Evolutionary conservation across 37 sponge, comb jelly and placozoan genomes (phyloP), one percentile per base, ranked within the genome.

Genomic region (Halisarca cf. caerulea): DNA sequence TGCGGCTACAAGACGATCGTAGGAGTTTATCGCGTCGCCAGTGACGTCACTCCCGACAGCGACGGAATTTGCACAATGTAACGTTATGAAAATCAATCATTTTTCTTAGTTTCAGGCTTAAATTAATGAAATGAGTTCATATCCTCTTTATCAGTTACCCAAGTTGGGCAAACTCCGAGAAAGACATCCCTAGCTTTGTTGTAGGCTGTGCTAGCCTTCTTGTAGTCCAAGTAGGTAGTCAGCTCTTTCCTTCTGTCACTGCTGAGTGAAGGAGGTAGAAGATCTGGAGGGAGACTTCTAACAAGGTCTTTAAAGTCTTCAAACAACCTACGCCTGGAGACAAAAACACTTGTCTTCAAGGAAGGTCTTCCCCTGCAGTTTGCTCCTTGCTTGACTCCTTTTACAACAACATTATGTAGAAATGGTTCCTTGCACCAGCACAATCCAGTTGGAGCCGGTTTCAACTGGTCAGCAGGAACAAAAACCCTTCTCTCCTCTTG

Each of bases 361-460:
- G 61, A 45, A 8, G 83, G 88, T 8, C 21, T 20, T 3, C 34
- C 30, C 42, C 54, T 89, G 6, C 64, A 38, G 37, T 79, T 89
- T 6, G 72, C 82, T 44, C 95, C 95, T 25, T 95, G 95, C 60
- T 73, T 86, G 0, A 82, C 3, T 57, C 95, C 95, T 43, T 89
- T 85, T 24, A 95, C 90, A 20, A 90, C 28, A 0, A 91, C 93
- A 39, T 95, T 88, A 59, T 86, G 85, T 17, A 42, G 45, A 24
- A 18, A 32, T 33, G 82, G 82, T 33, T 68, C 75, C 9, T 3
- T 20, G 72, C 90, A 89, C 90, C 92, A 91, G 66, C 82, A 57
- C 23, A 89, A 73, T 82, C 85, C 81, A 55, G 62, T 42, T 57
- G 88, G 82, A 15, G 88, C 77, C 17, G 80, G 40, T 33, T 42